A percentile compares a stretch with the other conserved stretches of the same genome.
phyloP scores from a whole-genome alignment of 2,888 invertebrate genomes.

The Carterocephalus palaemon region DNA sequence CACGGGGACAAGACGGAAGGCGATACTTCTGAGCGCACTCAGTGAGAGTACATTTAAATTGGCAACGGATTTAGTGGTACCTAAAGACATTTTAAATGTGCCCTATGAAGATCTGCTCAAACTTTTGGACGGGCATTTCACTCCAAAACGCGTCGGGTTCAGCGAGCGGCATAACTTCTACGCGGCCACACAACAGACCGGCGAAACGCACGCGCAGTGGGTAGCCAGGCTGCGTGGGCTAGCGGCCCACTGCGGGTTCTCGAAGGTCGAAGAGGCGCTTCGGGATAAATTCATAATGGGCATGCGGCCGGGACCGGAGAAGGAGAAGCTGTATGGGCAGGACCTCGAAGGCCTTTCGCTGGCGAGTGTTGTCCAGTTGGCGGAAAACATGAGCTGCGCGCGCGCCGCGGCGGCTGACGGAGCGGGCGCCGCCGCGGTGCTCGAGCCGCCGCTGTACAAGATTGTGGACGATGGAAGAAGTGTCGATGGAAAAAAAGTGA shows the following conservation, averaged over 20 bases:
- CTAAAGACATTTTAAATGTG: not conserved
- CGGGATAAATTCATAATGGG: conserved; percentile 32
- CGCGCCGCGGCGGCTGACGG: not conserved
- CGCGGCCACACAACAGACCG: not conserved
- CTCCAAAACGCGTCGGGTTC: not conserved
- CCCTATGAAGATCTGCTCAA: not conserved
- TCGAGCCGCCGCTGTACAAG: not conserved
- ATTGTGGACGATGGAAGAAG: not conserved
- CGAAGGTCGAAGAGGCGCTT: conserved; percentile 29
- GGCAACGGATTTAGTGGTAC: not conserved
- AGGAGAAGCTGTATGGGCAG: conserved; percentile 11
- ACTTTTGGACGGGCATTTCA: not conserved
- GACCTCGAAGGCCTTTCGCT: not conserved
- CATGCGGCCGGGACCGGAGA: conserved; percentile 27
- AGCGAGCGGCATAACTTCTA: conserved; percentile 1
- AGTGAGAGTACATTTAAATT: conserved; percentile 10
- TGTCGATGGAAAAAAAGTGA: not conserved
- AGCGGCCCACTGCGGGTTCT: no score
- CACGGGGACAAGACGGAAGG: conserved; percentile 22
- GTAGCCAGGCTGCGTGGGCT: not conserved
- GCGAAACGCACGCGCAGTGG: conserved; percentile 2
- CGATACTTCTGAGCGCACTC: conserved; percentile 31
- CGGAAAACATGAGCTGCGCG: conserved; percentile 1
- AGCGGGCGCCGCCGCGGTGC: no score
- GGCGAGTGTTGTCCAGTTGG: not conserved